A percentile compares a stretch with the other conserved stretches of the same genome.
Evolutionary conservation across 2,797 vertebrate genomes (phyloP).

Genomic region (Enteromius thamalakanensis): DNA sequence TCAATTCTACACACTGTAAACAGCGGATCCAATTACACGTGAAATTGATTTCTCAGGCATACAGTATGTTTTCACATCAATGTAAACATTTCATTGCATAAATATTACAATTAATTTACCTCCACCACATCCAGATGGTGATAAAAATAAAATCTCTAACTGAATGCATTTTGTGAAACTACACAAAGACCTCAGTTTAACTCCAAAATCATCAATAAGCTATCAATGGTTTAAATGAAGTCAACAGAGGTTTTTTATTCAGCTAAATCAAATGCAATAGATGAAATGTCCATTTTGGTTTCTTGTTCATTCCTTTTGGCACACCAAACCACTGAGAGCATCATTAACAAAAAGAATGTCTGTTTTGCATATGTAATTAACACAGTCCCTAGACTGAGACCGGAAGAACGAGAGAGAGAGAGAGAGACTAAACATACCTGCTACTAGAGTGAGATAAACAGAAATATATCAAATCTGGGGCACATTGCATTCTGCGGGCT

Average conservation of each 20-base stretch:
- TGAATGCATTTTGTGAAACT: conserved; percentile 32
- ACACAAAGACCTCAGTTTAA: background rate
- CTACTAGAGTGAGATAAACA: background rate
- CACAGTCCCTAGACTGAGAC: conserved; percentile 18
- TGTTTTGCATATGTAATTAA: conserved; percentile 37
- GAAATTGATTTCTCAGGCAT: conserved; percentile 45
- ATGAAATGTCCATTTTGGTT: background rate
- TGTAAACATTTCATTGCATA: conserved; percentile 50
- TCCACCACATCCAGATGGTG: conserved; percentile 55
- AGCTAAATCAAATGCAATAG: background rate
- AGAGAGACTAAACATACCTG: conserved; percentile 15
- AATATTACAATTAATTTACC: conserved; percentile 52
- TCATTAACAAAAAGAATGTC: conserved; percentile 21
- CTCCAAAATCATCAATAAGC: conserved; percentile 4
- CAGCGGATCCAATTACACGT: conserved; percentile 53
- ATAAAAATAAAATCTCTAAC: conserved; percentile 40
- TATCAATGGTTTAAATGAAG: conserved; percentile 32
- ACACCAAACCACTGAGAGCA: conserved; percentile 19
- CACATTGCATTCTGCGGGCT: conserved; percentile 1
- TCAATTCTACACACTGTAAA: conserved; percentile 44
- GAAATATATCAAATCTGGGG: conserved; percentile 17
- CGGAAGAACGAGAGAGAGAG: background rate
- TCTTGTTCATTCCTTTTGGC: conserved; percentile 1
- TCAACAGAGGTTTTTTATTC: background rate
- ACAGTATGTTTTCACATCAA: conserved; percentile 42